Evolutionary conservation across 1,140 invertebrate species (phyloP).

Genomic region (Cydia pomonella): DNA sequence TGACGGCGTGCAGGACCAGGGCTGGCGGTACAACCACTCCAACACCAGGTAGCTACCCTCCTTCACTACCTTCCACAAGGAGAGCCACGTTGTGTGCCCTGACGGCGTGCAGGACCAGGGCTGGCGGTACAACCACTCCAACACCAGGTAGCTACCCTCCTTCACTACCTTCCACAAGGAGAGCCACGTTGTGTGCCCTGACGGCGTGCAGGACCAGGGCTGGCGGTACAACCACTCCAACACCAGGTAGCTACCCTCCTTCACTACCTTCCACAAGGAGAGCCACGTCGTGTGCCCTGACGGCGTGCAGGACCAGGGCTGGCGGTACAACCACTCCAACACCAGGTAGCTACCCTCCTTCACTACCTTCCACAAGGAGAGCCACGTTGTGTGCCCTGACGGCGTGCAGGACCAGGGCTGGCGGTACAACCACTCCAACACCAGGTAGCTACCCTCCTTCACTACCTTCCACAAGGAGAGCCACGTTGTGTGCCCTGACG

Average conservation of each 20-base stretch:
- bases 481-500: too few species aligned
- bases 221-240: conserved; percentile 71
- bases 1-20: conserved; percentile 64
- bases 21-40: conserved; percentile 67
- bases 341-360: too few species aligned
- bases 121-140: conserved; percentile 68
- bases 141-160: too few species aligned
- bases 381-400: too few species aligned
- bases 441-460: too few species aligned
- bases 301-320: conserved; percentile 64
- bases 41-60: too few species aligned
- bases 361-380: too few species aligned
- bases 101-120: conserved; percentile 66
- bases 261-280: conserved; percentile 64
- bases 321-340: conserved; percentile 69
- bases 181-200: conserved; percentile 41
- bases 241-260: too few species aligned
- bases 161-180: conserved; percentile 66
- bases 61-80: conserved; percentile 65
- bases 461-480: too few species aligned
- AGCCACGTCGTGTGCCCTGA: conserved; percentile 44
- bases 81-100: conserved; percentile 40
- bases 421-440: too few species aligned
- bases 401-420: too few species aligned
- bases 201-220: conserved; percentile 64